phyloP scores from a whole-genome alignment of 2,113 vertebrate species.

The Apodemus sylvaticus region DNA sequence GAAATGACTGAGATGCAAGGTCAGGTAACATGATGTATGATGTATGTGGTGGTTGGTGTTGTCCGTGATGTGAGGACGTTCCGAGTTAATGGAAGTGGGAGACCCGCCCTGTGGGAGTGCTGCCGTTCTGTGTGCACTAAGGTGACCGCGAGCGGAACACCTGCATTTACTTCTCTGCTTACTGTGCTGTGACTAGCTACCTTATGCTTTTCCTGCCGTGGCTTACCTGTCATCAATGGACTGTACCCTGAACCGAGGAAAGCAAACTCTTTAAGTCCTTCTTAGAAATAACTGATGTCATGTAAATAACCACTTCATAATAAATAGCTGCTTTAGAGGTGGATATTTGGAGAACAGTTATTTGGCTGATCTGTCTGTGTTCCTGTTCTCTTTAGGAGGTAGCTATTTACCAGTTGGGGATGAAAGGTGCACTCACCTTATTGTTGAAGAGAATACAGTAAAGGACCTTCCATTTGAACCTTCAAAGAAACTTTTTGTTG shows the following conservation, averaged over 20 bases:
- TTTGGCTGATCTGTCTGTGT: slow-evolving; percentile 22
- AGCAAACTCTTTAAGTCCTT: not conserved
- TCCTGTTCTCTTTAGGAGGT: slow-evolving; percentile 87
- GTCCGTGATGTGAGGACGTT: too few relatives aligned
- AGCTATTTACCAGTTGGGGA: slow-evolving; percentile 90
- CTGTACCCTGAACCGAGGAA: not conserved
- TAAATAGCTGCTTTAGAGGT: not conserved
- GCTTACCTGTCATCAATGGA: not conserved
- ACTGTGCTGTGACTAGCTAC: not conserved
- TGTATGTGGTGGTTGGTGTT: not conserved
- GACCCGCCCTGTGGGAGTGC: not conserved
- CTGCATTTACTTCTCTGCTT: not conserved
- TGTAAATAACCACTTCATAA: slow-evolving; percentile 12
- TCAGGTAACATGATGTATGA: slow-evolving; percentile 61
- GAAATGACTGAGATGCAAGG: slow-evolving; percentile 98
- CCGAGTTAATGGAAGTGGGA: too few relatives aligned
- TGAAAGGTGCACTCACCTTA: slow-evolving; percentile 95
- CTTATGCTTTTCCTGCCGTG: not conserved
- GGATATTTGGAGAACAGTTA: not conserved
- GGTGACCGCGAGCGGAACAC: not conserved
- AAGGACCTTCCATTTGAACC: slow-evolving; percentile 95
- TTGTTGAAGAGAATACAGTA: slow-evolving; percentile 95
- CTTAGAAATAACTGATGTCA: not conserved
- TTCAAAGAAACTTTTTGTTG: slow-evolving; percentile 93
- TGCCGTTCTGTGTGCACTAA: too few relatives aligned